A percentile compares a stretch with the other conserved stretches of the same genome.
Evolutionary conservation across 2,797 vertebrate species (phyloP).

Genomic region (Sphenodon punctatus): DNA sequence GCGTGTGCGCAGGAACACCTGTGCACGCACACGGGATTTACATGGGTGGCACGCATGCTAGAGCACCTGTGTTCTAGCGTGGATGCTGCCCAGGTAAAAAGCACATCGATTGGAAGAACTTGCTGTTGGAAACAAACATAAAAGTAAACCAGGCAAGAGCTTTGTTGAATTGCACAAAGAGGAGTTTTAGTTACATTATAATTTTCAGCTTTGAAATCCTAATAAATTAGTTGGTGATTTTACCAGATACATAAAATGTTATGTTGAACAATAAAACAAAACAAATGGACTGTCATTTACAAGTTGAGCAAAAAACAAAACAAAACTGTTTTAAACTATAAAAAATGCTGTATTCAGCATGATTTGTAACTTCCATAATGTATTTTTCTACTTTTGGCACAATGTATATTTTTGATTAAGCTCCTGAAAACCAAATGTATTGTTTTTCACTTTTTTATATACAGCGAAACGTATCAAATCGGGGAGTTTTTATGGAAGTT

Average conservation of each 20-base stretch:
- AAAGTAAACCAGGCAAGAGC: no score
- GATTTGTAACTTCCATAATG: background rate
- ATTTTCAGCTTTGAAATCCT: no score
- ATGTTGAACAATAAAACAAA: background rate
- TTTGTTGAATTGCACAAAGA: no score
- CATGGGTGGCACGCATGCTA: no score
- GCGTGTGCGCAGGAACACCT: no score
- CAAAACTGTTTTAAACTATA: background rate
- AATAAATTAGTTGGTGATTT: background rate
- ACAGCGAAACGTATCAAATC: slow-evolving; percentile 2
- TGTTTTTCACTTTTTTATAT: background rate
- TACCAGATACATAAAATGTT: background rate
- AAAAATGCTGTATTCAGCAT: background rate
- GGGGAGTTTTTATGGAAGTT: background rate
- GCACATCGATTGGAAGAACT: no score
- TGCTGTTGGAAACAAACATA: no score
- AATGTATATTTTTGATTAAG: no score
- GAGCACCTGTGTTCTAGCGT: no score
- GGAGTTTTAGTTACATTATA: no score
- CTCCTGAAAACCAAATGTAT: background rate
- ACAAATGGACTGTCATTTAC: background rate
- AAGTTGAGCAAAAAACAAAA: background rate
- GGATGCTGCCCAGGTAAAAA: no score
- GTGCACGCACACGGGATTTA: no score
- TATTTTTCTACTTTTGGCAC: background rate